phyloP scores from a whole-genome alignment of 1,140 invertebrate species.

The Drosophila kohkoa region DNA sequence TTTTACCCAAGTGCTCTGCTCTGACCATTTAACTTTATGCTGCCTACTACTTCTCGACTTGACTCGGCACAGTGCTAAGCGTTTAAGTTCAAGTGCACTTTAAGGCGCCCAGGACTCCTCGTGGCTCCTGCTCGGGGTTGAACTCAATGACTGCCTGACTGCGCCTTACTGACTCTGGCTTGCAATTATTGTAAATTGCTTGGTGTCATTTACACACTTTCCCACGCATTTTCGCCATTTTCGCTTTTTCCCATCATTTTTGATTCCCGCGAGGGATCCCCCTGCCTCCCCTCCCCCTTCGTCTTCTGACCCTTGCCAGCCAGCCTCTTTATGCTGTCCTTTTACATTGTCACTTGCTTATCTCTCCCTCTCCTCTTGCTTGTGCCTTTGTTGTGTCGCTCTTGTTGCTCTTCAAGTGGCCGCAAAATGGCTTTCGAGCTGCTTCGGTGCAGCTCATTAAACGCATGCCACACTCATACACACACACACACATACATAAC shows the following conservation, averaged over 20 bases:
- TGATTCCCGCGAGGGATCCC: slow-evolving; percentile 3
- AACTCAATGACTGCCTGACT: background rate
- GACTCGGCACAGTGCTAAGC: slow-evolving; percentile 27
- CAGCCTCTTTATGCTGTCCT: slow-evolving; percentile 25
- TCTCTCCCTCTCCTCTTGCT: slow-evolving; percentile 29
- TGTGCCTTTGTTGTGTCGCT: slow-evolving; percentile 15
- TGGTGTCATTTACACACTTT: slow-evolving; percentile 79
- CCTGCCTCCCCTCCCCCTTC: background rate
- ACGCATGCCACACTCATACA: slow-evolving; percentile 47
- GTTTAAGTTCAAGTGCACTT: slow-evolving; percentile 74
- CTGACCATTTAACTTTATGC: slow-evolving; percentile 38
- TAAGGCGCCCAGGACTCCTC: slow-evolving; percentile 45
- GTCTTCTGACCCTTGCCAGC: background rate
- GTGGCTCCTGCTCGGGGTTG: slow-evolving; percentile 4
- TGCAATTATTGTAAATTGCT: slow-evolving; percentile 82
- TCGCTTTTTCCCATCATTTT: slow-evolving; percentile 34
- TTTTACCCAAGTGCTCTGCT: slow-evolving; percentile 18
- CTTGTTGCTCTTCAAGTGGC: slow-evolving; percentile 10
- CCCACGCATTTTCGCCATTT: slow-evolving; percentile 70
- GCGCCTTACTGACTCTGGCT: slow-evolving; percentile 19
- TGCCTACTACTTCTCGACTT: slow-evolving; percentile 35
- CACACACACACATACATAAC: too few relatives aligned
- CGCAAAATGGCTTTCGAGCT: slow-evolving; percentile 17
- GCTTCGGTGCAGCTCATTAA: slow-evolving; percentile 71
- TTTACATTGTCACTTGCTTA: slow-evolving; percentile 64